Conservation (phyloP, 2,113 vertebrate genomes). For the Ictidomys tridecemlineatus region DNA sequence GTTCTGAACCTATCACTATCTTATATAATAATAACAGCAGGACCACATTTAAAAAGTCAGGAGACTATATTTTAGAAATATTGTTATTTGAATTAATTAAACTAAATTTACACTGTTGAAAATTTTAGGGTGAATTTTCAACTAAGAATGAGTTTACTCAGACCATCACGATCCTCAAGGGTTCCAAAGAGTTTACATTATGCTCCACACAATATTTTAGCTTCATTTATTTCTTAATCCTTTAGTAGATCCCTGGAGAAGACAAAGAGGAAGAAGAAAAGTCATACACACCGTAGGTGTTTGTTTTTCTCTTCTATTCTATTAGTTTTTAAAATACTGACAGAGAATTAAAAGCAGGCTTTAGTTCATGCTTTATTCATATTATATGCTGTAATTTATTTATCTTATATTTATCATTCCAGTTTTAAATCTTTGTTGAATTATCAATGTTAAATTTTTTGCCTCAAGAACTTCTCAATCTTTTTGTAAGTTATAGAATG, state of each 20-base stretch:
- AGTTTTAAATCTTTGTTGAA: conserved; percentile 1
- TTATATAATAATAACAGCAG: background rate
- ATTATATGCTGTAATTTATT: background rate
- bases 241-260: background rate
- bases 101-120: background rate
- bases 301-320: background rate
- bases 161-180: background rate
- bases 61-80: background rate
- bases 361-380: conserved; percentile 32
- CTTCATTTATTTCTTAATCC: background rate
- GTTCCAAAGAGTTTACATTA: background rate
- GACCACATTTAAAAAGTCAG: background rate
- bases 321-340: conserved; percentile 40
- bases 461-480: background rate
- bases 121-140: background rate
- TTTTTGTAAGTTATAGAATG: conserved; percentile 18
- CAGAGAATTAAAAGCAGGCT: background rate
- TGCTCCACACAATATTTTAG: background rate
- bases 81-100: conserved; percentile 4
- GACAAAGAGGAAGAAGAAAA: background rate
- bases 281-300: background rate
- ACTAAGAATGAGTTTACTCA: background rate
- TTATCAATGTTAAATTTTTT: conserved; percentile 1
- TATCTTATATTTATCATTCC: background rate
- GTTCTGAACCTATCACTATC: background rate